Base-by-base conservation (phyloP, 2,888 invertebrate species). In the Polydrusus cervinus region DNA sequence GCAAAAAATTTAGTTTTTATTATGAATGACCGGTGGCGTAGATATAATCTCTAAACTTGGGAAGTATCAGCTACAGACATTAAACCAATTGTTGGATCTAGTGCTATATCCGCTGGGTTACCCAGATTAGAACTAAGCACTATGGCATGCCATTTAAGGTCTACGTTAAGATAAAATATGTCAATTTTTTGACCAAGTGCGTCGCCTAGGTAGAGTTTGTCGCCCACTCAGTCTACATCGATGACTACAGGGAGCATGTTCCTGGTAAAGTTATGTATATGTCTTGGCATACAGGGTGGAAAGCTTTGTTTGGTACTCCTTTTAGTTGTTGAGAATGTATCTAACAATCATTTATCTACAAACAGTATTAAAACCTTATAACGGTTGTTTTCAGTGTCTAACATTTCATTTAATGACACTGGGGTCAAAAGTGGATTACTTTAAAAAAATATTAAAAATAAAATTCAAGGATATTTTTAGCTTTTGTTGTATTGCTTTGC, bases 141-240 rank as follows among this genome's bases (percentile, higher is more conserved):
- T 11, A 98, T 95, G 0, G 97, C 97, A 85, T 98, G 96, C 89
- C 93, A 93, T 34, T 8, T 7, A 69, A 62, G 51, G 0, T 55
- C 8, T 0, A 53, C 65, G 81, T 93, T 93, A 80, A 97, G 88
- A 86, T 97, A 97, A 84, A 97, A 96, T 0, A 99, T 94, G 85
- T 98, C 98, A 72, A 99, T 93, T 89, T 96, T 97, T 86, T 97
- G 96, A 0, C 97, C 97, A 20, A 97, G 90, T 18, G 94, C 92
- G 86, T 99, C 98, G 0, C 96, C 96, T 20, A 98, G 95, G 87
- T 98, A 99, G 10, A 99, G 90, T 86, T 98, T 98, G 86, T 97
- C 95, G 0, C 97, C 97, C 53, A 99, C 93, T 97, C 98, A 99
- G 88, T 99, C 99, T 14, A 98, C 94, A 9, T 98, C 98, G 64